Evolutionary conservation across 1,140 invertebrate species (phyloP), one percentile per base, ranked within the genome.

Genomic region (Eumeta japonica): DNA sequence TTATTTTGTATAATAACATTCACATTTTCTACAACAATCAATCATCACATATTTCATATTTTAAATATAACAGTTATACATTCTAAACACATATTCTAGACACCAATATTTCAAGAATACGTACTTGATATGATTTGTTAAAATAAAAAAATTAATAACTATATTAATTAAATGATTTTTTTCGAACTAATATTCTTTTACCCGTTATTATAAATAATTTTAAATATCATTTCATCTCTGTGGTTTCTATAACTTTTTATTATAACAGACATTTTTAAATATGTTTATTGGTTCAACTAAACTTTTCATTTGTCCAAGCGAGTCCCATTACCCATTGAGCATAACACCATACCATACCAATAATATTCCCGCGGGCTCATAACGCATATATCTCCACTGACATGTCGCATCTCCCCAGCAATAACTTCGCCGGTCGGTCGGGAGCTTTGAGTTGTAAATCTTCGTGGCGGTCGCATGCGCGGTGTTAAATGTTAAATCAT

Each of bases 401-500:
- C 20, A 24, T 24, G 20, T n/a, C n/a, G n/a, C n/a, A n/a, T n/a
- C n/a, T n/a, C n/a, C n/a, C n/a, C n/a, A n/a, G n/a, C n/a, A n/a
- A n/a, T n/a, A n/a, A n/a, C n/a, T n/a, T n/a, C n/a, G n/a, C n/a
- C n/a, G n/a, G n/a, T n/a, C n/a, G n/a, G n/a, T n/a, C n/a, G n/a
- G n/a, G n/a, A n/a, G n/a, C n/a, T n/a, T n/a, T n/a, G n/a, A n/a
- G n/a, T n/a, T n/a, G n/a, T n/a, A n/a, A n/a, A n/a, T n/a, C n/a
- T n/a, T n/a, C n/a, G n/a, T n/a, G n/a, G n/a, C n/a, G n/a, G n/a
- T n/a, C n/a, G n/a, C n/a, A n/a, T n/a, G n/a, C n/a, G n/a, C 20
- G n/a, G 20, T 24, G 20, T 24, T 7, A 24, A 24, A 24, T 24
- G 20, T 24, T 61, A 62, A 60, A 65, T 66, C 60, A 62, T 57